Percentiles rank a stretch among this genome's conserved stretches.
These are phyloP conservation scores for Halcyon smyrnensis DNA, from an alignment of 2,797 vertebrate species.

Conservation along the genomic window DNA sequence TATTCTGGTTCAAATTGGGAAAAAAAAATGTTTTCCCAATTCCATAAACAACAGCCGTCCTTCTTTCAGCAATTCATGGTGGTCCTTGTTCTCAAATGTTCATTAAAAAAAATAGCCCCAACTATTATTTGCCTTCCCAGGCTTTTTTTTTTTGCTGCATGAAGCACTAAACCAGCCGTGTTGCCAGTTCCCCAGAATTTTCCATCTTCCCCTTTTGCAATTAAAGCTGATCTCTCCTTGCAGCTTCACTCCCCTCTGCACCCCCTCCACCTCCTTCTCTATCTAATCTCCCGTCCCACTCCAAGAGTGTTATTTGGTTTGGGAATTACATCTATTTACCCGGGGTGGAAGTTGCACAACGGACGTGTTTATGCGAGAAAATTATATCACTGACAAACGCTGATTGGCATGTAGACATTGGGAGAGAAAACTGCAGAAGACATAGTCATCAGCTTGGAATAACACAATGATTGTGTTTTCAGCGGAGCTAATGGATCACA, in stretches of 20 bases:
- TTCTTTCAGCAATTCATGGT: slow-evolving; percentile 78
- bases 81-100: slow-evolving; percentile 74
- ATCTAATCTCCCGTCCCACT: slow-evolving; percentile 78
- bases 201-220: slow-evolving; percentile 25
- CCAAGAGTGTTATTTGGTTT: slow-evolving; percentile 82
- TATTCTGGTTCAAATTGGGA: slow-evolving; percentile 75
- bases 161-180: slow-evolving; percentile 57
- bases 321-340: slow-evolving; percentile 84
- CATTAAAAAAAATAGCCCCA: slow-evolving; percentile 41
- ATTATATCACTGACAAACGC: slow-evolving; percentile 82
- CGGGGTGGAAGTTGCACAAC: slow-evolving; percentile 81
- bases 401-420: slow-evolving; percentile 83
- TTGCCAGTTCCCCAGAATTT: neutral
- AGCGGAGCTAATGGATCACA: slow-evolving; percentile 85
- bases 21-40: slow-evolving; percentile 72
- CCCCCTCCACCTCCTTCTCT: slow-evolving; percentile 61
- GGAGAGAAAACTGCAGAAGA: slow-evolving; percentile 78
- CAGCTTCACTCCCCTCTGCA: slow-evolving; percentile 65
- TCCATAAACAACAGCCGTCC: slow-evolving; percentile 77
- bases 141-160: slow-evolving; percentile 26
- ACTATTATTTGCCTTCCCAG: slow-evolving; percentile 42
- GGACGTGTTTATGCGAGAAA: slow-evolving; percentile 84
- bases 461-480: slow-evolving; percentile 87
- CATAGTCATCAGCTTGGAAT: slow-evolving; percentile 86
- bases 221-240: slow-evolving; percentile 75